Base-by-base conservation (phyloP, 2,113 vertebrate species). In the Sinocyclocheilus rhinocerous region DNA sequence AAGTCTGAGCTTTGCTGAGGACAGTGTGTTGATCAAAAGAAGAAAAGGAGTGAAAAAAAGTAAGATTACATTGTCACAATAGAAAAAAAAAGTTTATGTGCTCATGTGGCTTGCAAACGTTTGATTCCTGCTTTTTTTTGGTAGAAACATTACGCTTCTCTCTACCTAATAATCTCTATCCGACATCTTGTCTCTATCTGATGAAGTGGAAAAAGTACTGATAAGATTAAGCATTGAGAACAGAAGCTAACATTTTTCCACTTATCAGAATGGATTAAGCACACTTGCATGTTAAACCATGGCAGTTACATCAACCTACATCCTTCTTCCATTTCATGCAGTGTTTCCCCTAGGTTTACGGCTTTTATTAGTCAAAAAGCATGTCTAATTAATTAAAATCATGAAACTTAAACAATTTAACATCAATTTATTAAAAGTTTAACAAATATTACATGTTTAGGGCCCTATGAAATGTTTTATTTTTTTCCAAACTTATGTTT, bases 301-400 rank as follows among this genome's bases (percentile, higher is more conserved):
- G 39, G 36, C 79, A 81, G 22, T 65, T 81, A 20, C 39, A 48
- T 81, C 79, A 81, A 81, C 79, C 15, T 26, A 48, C 59, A 65
- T 81, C 13, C 13, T 26, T 82, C 61, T 50, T 10, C 80, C 63
- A 82, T 52, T 69, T n/a, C n/a, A n/a, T n/a, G n/a, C n/a, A n/a
- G n/a, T n/a, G n/a, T n/a, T n/a, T n/a, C n/a, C n/a, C n/a, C n/a
- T n/a, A n/a, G n/a, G n/a, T n/a, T n/a, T n/a, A n/a, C n/a, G n/a
- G n/a, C n/a, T n/a, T n/a, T n/a, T n/a, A n/a, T n/a, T n/a, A n/a
- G n/a, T n/a, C n/a, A n/a, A n/a, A n/a, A n/a, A n/a, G n/a, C n/a
- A n/a, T n/a, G n/a, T n/a, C n/a, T n/a, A n/a, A n/a, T n/a, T n/a
- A n/a, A n/a, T n/a, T n/a, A n/a, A n/a, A n/a, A n/a, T n/a, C n/a